Conservation (phyloP, 2,888 invertebrate genomes). For the Dioctria rufipes region DNA sequence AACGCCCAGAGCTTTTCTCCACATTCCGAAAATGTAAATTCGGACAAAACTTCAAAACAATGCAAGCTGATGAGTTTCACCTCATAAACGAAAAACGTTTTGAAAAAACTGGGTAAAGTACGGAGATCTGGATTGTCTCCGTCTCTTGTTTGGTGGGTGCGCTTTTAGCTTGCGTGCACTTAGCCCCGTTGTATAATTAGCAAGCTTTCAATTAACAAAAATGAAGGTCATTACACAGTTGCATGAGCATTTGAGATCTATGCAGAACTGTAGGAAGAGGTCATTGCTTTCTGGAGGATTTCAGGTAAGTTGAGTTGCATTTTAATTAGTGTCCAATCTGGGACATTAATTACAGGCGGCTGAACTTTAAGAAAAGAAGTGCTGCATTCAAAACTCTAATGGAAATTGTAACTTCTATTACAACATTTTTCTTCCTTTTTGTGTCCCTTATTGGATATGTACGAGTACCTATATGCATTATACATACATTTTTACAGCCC, state of each 20-base stretch:
- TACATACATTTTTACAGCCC: no score
- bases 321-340: conserved; percentile 17
- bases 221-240: conserved; percentile 34
- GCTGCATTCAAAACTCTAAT: background rate
- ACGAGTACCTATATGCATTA: no score
- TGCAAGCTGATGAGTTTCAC: background rate
- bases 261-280: background rate
- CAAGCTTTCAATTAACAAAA: conserved; percentile 1
- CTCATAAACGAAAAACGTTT: no score
- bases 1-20: conserved; percentile 1
- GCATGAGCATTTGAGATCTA: conserved; percentile 1
- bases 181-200: background rate
- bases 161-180: background rate
- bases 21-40: conserved; percentile 12
- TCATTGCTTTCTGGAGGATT: conserved; percentile 23
- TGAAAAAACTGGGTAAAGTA: no score
- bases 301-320: conserved; percentile 16
- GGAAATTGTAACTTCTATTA: background rate
- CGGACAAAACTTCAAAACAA: background rate
- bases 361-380: background rate
- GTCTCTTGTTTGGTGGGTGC: background rate
- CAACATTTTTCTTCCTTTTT: background rate
- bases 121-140: no score
- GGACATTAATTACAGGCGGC: background rate
- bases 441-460: background rate